Evolutionary conservation across 2,888 invertebrate species (phyloP), one percentile per base, ranked within the genome.

Genomic region (Anarsia innoxiella): DNA sequence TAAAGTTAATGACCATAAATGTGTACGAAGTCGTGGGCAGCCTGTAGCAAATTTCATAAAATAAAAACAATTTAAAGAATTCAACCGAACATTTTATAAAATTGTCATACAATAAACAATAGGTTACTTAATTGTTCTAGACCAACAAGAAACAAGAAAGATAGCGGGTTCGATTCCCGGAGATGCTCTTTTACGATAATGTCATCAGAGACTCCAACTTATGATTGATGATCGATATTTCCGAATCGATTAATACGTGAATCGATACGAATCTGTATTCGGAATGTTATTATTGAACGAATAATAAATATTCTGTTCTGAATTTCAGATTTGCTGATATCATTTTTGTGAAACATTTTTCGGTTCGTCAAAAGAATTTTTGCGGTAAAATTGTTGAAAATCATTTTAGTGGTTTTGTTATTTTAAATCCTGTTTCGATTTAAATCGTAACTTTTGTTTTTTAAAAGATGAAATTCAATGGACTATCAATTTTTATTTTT

Each of bases 191-290:
- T 53, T 56, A 59, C 53, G 79, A 79, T 79, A 75, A 60, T 60
- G 73, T 74, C 71, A 43, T 44, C 42, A 36, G 56, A 54, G 64
- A 62, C 65, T 56, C 66, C 58, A 56, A 51, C 48, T 72, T 80
- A 80, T 80, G 82, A 83, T 80, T 75, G 78, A 82, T 74, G 78
- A 53, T 47, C 66, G 65, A 73, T 72, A 71, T 69, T 60, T 63
- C 57, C 58, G 53, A 57, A 54, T 57, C 71, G 74, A 74, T 77
- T 70, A 76, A 77, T 71, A 74, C 72, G 64, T 70, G 74, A 69
- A 69, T 69, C 67, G 70, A 67, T 64, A 62, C 53, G 44, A n/a
- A 50, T 49, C 53, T 48, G 58, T 63, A 49, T 74, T 63, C 69
- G 74, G 72, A 65, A 72, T 77, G n/a, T 73, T 70, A 78, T 74